Base-by-base conservation (phyloP, 2,113 vertebrate species). In the Papio anubis region DNA sequence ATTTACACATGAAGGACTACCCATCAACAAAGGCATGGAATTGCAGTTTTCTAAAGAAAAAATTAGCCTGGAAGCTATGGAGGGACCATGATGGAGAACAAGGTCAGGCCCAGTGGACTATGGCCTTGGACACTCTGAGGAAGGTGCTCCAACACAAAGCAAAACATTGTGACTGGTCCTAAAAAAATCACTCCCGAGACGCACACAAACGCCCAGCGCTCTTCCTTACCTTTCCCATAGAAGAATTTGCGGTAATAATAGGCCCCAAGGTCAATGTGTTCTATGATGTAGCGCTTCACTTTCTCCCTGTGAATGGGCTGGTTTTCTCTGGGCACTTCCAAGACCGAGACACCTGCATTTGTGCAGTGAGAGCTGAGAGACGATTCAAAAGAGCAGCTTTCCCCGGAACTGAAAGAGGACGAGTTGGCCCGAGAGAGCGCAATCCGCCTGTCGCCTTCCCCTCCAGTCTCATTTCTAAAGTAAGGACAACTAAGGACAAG, bases 211-310 rank as follows among this genome's bases (percentile, higher is more conserved):
- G 18, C 17, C 30, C 32, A 5, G 40, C 8, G 25, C 1, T 3
- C 59, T 35, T 78, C 13, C 96, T 99, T 99, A 99, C 99, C 99
- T 99, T 98, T 99, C 73, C 99, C 99, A 8, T 99, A 99, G 99
- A 99, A 99, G 98, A 99, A 99, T 97, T 99, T 99, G 96, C 99
- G 99, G 98, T 99, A 99, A 96, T 99, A 99, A 98, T 99, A 99
- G 0, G 99, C 99, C 90, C 99, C 99, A 6, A 99, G 99, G 98
- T 99, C 99, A 73, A 99, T 99, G 97, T 99, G 99, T 43, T 99
- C 99, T 30, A 99, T 99, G 98, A 99, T 99, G 98, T 99, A 99
- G 96, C 99, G 99, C 94, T 99, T 99, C 97, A 99, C 99, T 97
- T 99, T 99, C 98, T 99, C 99, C 95, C 99, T 98, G 98, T 99